Base-by-base conservation (phyloP, 1,140 invertebrate species). In the Neodiprion pinetum region DNA sequence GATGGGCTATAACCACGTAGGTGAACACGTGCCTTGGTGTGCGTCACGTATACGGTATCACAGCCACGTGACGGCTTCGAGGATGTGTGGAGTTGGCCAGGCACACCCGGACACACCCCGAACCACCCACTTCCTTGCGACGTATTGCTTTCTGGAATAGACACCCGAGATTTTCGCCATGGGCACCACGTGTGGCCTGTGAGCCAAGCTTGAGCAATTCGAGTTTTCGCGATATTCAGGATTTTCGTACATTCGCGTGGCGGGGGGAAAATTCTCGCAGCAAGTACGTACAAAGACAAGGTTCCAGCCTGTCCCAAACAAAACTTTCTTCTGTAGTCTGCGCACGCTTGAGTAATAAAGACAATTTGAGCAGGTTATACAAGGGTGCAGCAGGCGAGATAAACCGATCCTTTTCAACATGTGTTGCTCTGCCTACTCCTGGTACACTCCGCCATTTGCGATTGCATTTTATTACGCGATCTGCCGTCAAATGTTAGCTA, bases 141-240 rank as follows among this genome's bases (percentile, higher is more conserved):
- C 53, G 53, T 61, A 61, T 61, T 61, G 53, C 53, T 61, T 61
- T 61, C 53, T 61, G 53, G 53, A 61, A 61, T 61, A 61, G 53
- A 61, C n/a, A 61, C n/a, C n/a, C n/a, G 53, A 61, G 53, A 61
- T 61, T 61, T 61, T 61, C 9, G 53, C 53, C 53, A 61, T 61
- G 53, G 53, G 11, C 53, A 61, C 11, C 53, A 61, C 53, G 53
- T 61, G 53, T 9, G 28, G 28, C 28, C 28, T 40, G 28, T 4
- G 28, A 40, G 28, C 1, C 28, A 40, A 40, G 28, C 28, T 5
- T 40, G 28, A 40, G 28, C 5, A 40, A 40, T 5, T 40, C 5
- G 28, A 40, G 28, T 40, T 40, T 40, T 40, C 28, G 28, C 28
- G 28, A 40, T 40, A 40, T 61, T n/a, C 53, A 61, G n/a, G 11